Evolutionary conservation across 1,140 invertebrate species (phyloP).

Genomic region (Aphaenogaster rudis): DNA sequence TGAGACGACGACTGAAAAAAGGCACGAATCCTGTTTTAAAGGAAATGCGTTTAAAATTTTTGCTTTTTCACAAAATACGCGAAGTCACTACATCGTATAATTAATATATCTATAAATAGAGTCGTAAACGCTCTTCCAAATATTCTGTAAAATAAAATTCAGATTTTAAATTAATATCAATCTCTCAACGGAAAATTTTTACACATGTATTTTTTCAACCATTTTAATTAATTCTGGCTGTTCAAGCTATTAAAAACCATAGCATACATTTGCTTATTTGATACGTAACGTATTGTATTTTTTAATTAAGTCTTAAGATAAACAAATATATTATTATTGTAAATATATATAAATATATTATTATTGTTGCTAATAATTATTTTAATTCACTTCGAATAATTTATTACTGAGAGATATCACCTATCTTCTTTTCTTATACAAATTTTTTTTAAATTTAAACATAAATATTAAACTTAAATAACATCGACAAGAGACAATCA

Average conservation of each 20-base stretch:
- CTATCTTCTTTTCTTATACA: too few species aligned
- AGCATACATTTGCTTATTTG: neutral
- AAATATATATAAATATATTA: too few species aligned
- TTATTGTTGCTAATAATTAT: too few species aligned
- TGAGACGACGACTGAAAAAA: neutral
- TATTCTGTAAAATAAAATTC: constrained; percentile 17
- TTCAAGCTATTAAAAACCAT: neutral
- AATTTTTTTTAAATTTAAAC: neutral
- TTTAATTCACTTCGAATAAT: too few species aligned
- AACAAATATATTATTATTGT: too few species aligned
- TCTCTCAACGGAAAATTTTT: neutral
- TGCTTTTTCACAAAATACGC: neutral
- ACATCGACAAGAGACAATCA: neutral
- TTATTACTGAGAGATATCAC: too few species aligned
- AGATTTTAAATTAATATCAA: neutral
- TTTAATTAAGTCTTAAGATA: too few species aligned
- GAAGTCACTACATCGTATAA: neutral
- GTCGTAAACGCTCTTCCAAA: neutral
- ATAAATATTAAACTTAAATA: neutral
- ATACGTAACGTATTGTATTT: too few species aligned
- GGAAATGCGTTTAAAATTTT: neutral
- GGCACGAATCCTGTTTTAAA: neutral
- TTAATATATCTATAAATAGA: constrained; percentile 6
- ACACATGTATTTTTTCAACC: too few species aligned
- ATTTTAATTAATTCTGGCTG: neutral